Conservation (phyloP, 1,140 invertebrate species). For the Coptotermes formosanus region DNA sequence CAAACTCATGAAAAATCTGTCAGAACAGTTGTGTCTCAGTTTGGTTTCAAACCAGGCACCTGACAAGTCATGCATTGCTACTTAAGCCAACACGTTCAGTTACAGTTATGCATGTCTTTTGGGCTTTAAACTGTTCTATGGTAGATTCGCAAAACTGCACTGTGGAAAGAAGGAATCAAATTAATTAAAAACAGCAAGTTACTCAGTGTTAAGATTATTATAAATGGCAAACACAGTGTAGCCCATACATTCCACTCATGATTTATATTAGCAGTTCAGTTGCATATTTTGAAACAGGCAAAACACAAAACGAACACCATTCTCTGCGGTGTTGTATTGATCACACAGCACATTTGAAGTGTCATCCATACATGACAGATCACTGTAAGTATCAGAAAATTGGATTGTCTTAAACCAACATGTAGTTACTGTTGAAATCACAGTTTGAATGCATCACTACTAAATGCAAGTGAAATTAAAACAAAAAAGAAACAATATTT, state of each 20-base stretch:
- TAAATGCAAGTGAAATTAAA: slow-evolving; percentile 2
- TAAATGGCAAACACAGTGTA: neutral
- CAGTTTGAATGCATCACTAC: slow-evolving; percentile 23
- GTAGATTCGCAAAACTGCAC: too few species aligned
- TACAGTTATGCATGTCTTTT: too few species aligned
- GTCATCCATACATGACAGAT: neutral
- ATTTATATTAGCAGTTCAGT: neutral
- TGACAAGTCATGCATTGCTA: too few species aligned
- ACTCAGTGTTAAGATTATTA: neutral
- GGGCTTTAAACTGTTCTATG: too few species aligned
- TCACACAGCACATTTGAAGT: neutral
- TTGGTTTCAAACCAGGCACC: too few species aligned
- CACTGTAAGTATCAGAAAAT: slow-evolving; percentile 7
- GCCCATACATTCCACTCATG: neutral
- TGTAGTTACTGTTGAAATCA: slow-evolving; percentile 20
- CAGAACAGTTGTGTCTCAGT: too few species aligned
- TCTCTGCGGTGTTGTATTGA: neutral
- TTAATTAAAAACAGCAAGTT: neutral
- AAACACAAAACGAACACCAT: neutral
- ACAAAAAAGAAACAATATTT: neutral
- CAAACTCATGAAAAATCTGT: too few species aligned
- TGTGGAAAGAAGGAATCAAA: too few species aligned
- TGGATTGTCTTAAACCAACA: slow-evolving; percentile 23
- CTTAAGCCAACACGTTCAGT: too few species aligned
- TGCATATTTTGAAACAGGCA: neutral